Conservation (phyloP, 2,888 invertebrate genomes). For the Antheraea assamensis region DNA sequence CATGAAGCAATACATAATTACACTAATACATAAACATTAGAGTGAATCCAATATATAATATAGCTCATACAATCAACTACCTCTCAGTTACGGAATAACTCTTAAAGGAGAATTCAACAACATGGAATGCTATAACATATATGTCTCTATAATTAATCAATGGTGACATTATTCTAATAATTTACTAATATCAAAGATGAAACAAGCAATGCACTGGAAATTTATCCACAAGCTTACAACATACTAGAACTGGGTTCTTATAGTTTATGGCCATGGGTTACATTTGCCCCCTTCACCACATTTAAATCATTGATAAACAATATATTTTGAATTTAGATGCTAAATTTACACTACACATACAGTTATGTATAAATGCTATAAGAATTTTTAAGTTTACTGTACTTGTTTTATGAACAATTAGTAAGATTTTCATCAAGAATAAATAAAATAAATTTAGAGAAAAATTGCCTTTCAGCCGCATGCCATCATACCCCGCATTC, state of each 20-base stretch:
- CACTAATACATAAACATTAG: slow-evolving; percentile 54
- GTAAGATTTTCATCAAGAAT: neutral
- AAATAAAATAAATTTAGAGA: slow-evolving; percentile 12
- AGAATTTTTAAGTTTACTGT: neutral
- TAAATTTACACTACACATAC: slow-evolving; percentile 6
- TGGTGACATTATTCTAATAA: slow-evolving; percentile 36
- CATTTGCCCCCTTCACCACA: slow-evolving; percentile 4
- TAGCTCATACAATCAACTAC: slow-evolving; percentile 53
- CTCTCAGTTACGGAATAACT: slow-evolving; percentile 48
- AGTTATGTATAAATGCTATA: slow-evolving; percentile 2
- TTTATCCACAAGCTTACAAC: slow-evolving; percentile 43
- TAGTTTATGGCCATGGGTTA: slow-evolving; percentile 14
- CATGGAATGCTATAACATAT: slow-evolving; percentile 70
- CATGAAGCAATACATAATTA: slow-evolving; percentile 59
- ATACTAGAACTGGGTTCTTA: slow-evolving; percentile 19
- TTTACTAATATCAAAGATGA: slow-evolving; percentile 57
- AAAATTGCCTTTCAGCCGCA: slow-evolving; percentile 35
- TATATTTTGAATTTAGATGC: neutral
- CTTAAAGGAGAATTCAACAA: slow-evolving; percentile 54
- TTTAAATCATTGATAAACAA: neutral
- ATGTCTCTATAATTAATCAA: slow-evolving; percentile 41
- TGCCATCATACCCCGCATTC: slow-evolving; percentile 28
- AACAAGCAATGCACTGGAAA: slow-evolving; percentile 60
- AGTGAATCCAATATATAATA: slow-evolving; percentile 53
- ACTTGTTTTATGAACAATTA: neutral